A percentile compares a stretch with the other conserved stretches of the same genome.
phyloP scores from a whole-genome alignment of 2,113 vertebrate genomes.

The Dromiciops gliroides region DNA sequence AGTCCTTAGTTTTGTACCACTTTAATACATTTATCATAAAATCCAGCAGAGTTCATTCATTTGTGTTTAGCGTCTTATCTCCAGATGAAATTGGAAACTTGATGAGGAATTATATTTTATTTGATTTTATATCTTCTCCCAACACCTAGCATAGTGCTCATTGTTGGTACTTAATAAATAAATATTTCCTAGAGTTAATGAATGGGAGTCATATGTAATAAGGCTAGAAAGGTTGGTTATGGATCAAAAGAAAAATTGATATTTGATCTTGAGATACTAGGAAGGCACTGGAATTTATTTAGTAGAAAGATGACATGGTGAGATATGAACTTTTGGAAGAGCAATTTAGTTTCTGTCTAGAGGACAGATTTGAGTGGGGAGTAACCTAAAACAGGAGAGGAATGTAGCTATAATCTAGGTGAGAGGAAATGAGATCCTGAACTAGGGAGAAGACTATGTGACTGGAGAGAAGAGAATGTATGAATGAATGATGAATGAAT shows the following conservation, averaged over 20 bases:
- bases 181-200: background rate
- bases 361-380: background rate
- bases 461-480: background rate
- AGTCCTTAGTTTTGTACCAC: background rate
- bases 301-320: background rate
- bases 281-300: background rate
- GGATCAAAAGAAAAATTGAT: background rate
- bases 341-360: background rate
- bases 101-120: background rate
- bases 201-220: background rate
- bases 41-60: background rate
- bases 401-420: background rate
- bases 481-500: background rate
- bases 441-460: background rate
- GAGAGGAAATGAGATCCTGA: background rate
- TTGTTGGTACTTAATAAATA: background rate
- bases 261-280: background rate
- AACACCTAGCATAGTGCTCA: background rate
- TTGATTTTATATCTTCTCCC: background rate
- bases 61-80: background rate
- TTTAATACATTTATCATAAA: background rate
- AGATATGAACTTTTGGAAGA: background rate
- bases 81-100: background rate
- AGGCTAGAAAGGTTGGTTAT: background rate
- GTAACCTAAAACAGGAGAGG: background rate